Evolutionary conservation across 2,113 vertebrate species (phyloP).

Genomic region (Heterocephalus glaber): DNA sequence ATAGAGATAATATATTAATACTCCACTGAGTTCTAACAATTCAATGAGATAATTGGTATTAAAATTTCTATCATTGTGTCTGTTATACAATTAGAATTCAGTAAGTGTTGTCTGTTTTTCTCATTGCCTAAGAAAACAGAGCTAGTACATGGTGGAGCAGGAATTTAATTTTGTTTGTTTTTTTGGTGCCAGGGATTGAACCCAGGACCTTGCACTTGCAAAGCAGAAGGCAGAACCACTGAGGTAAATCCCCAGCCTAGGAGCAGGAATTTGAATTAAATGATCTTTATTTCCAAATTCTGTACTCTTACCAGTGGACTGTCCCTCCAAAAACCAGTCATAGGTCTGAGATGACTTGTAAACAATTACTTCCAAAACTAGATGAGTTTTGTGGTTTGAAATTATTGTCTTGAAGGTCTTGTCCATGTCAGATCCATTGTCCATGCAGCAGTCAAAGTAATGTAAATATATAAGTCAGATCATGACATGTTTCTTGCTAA

Average conservation of each 20-base stretch:
- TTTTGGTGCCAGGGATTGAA: no score
- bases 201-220: no score
- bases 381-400: slow-evolving; percentile 3
- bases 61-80: not conserved
- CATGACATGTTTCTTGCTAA: not conserved
- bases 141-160: not conserved
- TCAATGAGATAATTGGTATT: not conserved
- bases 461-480: not conserved
- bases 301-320: not conserved
- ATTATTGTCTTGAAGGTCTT: not conserved
- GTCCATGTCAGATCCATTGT: not conserved
- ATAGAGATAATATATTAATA: not conserved
- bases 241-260: no score
- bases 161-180: no score
- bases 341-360: not conserved
- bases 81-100: slow-evolving; percentile 19
- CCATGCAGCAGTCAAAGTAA: not conserved
- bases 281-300: not conserved
- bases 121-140: not conserved
- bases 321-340: not conserved
- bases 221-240: no score
- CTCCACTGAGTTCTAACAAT: not conserved
- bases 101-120: not conserved
- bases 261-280: not conserved
- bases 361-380: not conserved